These are phyloP conservation scores for Pseudomyrmex pallidus DNA, from an alignment of 1,140 invertebrate genomes.

Conservation along the genomic window DNA sequence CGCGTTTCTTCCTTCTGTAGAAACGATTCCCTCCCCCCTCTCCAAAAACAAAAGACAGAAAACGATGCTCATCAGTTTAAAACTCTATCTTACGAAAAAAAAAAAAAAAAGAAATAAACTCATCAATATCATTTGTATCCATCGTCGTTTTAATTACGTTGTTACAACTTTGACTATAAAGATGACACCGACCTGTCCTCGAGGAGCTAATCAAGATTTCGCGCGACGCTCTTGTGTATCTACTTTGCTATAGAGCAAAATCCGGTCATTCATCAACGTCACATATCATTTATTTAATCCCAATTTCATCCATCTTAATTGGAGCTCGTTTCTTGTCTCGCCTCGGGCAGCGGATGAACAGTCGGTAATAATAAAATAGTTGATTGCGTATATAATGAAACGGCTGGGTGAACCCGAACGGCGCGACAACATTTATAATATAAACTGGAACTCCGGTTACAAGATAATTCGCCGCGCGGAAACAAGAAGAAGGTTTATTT, in stretches of 20 bases:
- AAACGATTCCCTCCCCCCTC: background rate
- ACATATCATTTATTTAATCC: too few relatives aligned
- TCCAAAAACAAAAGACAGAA: background rate
- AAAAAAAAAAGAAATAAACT: background rate
- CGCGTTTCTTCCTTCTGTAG: background rate
- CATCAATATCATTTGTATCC: background rate
- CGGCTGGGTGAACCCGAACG: background rate
- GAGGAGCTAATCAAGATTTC: conserved; percentile 25
- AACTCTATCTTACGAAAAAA: background rate
- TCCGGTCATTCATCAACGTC: conserved; percentile 4
- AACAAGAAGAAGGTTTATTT: background rate
- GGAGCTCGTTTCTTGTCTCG: background rate
- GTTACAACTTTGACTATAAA: background rate
- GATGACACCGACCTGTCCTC: conserved; percentile 2
- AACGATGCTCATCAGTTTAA: background rate
- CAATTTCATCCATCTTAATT: conserved; percentile 27
- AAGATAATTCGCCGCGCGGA: background rate
- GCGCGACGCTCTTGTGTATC: background rate
- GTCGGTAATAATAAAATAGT: background rate
- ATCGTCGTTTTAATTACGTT: conserved; percentile 27
- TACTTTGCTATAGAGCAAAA: background rate
- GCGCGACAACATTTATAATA: background rate
- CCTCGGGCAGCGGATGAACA: background rate
- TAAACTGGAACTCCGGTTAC: conserved; percentile 1
- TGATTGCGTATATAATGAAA: conserved; percentile 2